A percentile compares a stretch with the other conserved stretches of the same genome.
Conservation (phyloP, 1,140 invertebrate genomes). For the Cataglyphis hispanica region DNA sequence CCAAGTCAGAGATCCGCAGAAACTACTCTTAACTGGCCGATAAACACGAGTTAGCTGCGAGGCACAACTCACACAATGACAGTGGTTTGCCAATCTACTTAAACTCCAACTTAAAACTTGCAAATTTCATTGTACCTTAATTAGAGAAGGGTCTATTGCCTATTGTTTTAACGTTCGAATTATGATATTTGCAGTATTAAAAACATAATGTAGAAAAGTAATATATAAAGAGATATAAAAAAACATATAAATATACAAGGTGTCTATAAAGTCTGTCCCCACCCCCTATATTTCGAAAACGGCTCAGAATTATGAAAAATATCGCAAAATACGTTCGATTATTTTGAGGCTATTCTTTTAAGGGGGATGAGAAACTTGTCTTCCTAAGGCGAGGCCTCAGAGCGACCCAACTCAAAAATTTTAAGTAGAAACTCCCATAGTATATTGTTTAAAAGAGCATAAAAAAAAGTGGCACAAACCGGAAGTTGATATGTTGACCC, state of each 20-base stretch:
- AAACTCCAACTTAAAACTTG: background rate
- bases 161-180: background rate
- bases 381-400: too few relatives aligned
- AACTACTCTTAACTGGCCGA: slow-evolving; percentile 5
- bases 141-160: background rate
- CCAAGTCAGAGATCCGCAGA: slow-evolving; percentile 10
- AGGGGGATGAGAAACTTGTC: too few relatives aligned
- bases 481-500: too few relatives aligned
- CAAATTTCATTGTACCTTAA: background rate
- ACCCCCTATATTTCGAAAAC: too few relatives aligned
- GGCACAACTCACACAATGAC: background rate
- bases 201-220: background rate
- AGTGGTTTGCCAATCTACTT: background rate
- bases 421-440: too few relatives aligned
- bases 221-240: background rate
- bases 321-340: too few relatives aligned
- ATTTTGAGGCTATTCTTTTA: too few relatives aligned
- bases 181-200: background rate
- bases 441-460: too few relatives aligned
- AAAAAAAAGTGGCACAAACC: too few relatives aligned
- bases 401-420: too few relatives aligned
- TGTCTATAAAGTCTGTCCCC: too few relatives aligned
- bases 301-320: too few relatives aligned
- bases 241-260: slow-evolving; percentile 11
- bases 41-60: slow-evolving; percentile 1